Conservation (phyloP, 1,140 invertebrate genomes). For the Delia radicum region DNA sequence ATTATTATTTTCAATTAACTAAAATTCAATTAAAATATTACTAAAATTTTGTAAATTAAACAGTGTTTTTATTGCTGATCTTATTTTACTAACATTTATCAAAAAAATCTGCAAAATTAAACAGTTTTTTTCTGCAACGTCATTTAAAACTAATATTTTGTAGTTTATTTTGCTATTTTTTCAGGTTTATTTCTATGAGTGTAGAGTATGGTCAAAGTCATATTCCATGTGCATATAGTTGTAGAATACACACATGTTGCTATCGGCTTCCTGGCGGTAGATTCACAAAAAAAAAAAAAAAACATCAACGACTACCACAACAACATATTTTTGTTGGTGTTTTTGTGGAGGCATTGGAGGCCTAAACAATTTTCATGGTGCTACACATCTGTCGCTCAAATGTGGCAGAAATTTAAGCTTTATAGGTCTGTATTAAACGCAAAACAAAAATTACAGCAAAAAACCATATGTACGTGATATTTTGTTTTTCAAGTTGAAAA, state of each 20-base stretch:
- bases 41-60: too few species aligned
- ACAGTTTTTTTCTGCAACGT: too few species aligned
- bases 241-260: background rate
- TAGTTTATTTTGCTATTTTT: too few species aligned
- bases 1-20: too few species aligned
- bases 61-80: too few species aligned
- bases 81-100: too few species aligned
- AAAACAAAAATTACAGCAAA: background rate
- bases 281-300: background rate
- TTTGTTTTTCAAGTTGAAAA: background rate
- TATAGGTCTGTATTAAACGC: background rate
- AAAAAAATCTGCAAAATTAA: too few species aligned
- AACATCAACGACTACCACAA: background rate
- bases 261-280: background rate
- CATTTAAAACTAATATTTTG: too few species aligned
- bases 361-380: background rate
- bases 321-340: background rate
- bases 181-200: too few species aligned
- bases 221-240: too few species aligned
- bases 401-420: background rate
- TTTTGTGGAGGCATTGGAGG: background rate
- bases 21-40: too few species aligned
- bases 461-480: background rate
- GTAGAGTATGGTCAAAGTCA: too few species aligned
- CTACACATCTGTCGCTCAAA: background rate